These are phyloP conservation scores for Cynoglossus semilaevis DNA, from an alignment of 2,113 vertebrate species.

Conservation along the genomic window DNA sequence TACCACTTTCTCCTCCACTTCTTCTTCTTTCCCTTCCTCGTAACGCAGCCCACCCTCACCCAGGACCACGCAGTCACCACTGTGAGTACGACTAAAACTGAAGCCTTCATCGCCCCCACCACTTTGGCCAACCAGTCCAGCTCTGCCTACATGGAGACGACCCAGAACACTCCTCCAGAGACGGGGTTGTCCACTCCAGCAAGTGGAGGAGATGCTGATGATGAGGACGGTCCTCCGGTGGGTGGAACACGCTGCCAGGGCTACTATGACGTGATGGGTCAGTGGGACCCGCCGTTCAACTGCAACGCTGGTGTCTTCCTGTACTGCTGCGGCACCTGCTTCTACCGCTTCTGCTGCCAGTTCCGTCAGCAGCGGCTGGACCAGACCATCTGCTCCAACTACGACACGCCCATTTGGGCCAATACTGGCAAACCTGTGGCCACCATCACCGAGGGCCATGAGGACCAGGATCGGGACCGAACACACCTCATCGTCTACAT, in stretches of 20 bases:
- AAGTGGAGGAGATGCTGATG: constrained; percentile 68
- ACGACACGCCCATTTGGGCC: constrained; percentile 89
- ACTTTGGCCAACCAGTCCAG: constrained; percentile 53
- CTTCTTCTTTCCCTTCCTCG: constrained; percentile 27
- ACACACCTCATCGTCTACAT: constrained; percentile 93
- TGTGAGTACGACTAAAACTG: constrained; percentile 28
- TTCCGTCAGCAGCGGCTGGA: constrained; percentile 89
- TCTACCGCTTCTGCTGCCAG: constrained; percentile 97
- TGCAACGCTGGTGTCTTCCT: constrained; percentile 91
- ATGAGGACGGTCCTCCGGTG: constrained; percentile 70
- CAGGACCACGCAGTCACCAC: constrained; percentile 55
- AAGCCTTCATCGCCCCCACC: constrained; percentile 33
- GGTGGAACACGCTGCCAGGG: constrained; percentile 88
- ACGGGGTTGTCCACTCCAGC: constrained; percentile 71
- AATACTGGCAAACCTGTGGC: constrained; percentile 87
- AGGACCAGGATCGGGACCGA: constrained; percentile 81
- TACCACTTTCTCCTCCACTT: constrained; percentile 34
- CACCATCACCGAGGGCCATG: constrained; percentile 77
- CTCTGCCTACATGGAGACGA: constrained; percentile 43
- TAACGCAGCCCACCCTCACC: constrained; percentile 26
- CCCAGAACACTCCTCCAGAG: constrained; percentile 59
- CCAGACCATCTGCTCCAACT: constrained; percentile 91
- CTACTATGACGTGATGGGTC: constrained; percentile 98
- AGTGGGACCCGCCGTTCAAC: constrained; percentile 98
- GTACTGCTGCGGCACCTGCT: constrained; percentile 96